A percentile compares a stretch with the other conserved stretches of the same genome.
phyloP scores from a whole-genome alignment of 1,140 invertebrate genomes.

The Melitaea cinxia region DNA sequence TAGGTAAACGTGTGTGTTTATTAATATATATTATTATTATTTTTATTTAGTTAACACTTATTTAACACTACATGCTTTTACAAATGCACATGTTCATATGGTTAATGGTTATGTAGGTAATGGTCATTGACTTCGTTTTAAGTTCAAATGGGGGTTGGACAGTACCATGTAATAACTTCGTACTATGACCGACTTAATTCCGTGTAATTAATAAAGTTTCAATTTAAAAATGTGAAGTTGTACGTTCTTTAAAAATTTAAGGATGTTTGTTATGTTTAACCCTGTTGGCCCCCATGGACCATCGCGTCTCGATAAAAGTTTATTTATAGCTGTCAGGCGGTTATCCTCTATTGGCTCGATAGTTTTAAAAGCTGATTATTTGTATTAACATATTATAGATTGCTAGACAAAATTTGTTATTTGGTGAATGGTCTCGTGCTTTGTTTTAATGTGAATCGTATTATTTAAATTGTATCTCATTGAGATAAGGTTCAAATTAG shows the following conservation, averaged over 20 bases:
- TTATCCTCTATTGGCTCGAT: constrained; percentile 16
- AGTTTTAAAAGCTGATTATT: constrained; percentile 12
- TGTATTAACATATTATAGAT: neutral
- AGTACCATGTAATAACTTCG: neutral
- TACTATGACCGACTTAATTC: neutral
- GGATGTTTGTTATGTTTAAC: constrained; percentile 27
- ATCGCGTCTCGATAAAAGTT: constrained; percentile 53
- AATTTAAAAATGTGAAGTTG: neutral
- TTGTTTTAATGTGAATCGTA: too few relatives aligned
- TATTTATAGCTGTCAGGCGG: constrained; percentile 57
- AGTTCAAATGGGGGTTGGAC: neutral
- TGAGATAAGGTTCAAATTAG: too few relatives aligned
- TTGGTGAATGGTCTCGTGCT: too few relatives aligned
- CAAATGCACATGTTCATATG: too few relatives aligned
- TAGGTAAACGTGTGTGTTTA: too few relatives aligned
- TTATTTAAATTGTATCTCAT: too few relatives aligned
- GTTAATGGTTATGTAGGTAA: neutral
- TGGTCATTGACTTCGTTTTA: neutral
- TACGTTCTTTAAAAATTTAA: neutral
- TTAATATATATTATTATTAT: too few relatives aligned
- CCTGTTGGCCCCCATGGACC: constrained; percentile 52
- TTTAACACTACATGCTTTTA: too few relatives aligned
- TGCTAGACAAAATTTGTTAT: too few relatives aligned
- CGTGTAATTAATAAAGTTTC: too few relatives aligned
- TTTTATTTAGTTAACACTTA: neutral